Evolutionary conservation across 2,797 vertebrate species (phyloP).

Genomic region (Coluber constrictor): DNA sequence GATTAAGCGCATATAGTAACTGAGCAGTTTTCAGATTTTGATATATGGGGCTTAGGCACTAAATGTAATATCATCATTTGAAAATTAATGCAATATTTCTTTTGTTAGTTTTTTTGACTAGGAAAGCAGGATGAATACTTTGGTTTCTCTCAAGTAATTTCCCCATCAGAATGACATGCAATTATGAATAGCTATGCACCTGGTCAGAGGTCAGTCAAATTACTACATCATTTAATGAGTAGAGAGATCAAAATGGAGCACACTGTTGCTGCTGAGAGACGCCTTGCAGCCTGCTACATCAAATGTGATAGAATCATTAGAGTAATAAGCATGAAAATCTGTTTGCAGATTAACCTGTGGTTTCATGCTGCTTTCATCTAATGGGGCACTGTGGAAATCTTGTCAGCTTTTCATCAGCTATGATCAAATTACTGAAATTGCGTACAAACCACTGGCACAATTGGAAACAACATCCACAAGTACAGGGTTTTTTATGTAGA

Average conservation of each 20-base stretch:
- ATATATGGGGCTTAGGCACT: conserved; percentile 89
- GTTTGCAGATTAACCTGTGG: conserved; percentile 92
- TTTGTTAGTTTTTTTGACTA: conserved; percentile 85
- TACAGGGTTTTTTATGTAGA: conserved; percentile 61
- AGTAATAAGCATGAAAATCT: conserved; percentile 98
- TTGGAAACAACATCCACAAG: conserved; percentile 76
- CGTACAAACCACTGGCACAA: conserved; percentile 77
- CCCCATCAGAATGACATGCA: conserved; percentile 89
- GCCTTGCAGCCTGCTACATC: conserved; percentile 82
- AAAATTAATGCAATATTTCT: conserved; percentile 99
- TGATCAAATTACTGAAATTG: conserved; percentile 84
- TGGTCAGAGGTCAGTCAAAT: conserved; percentile 94
- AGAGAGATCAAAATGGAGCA: conserved; percentile 83
- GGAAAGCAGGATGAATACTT: conserved; percentile 74
- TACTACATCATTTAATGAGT: conserved; percentile 94
- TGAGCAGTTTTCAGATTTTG: conserved; percentile 88
- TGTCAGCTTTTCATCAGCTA: conserved; percentile 83
- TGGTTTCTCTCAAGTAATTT: conserved; percentile 79
- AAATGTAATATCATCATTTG: conserved; percentile 99
- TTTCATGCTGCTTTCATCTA: conserved; percentile 84
- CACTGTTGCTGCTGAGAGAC: conserved; percentile 79
- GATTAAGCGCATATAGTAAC: conserved; percentile 98
- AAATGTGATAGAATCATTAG: conserved; percentile 98
- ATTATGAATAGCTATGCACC: conserved; percentile 88
- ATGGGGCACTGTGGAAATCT: conserved; percentile 79